Evolutionary conservation across 1,140 invertebrate species (phyloP).

Genomic region (Papilio machaon): DNA sequence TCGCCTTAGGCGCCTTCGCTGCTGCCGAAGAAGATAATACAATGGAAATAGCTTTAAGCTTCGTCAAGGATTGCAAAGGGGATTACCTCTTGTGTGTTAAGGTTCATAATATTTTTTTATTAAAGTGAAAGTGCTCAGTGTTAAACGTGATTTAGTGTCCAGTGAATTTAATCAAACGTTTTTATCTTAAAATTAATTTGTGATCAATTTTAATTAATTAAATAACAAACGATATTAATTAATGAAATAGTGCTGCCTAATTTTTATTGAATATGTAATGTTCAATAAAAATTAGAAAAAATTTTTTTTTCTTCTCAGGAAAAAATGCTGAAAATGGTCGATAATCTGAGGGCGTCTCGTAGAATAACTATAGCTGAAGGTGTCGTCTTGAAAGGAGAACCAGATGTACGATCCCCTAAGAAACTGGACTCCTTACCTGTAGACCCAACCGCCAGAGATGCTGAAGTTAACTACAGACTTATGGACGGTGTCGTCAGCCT

Average conservation of each 20-base stretch:
- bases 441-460: conserved; percentile 69
- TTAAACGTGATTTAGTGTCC: conserved; percentile 53
- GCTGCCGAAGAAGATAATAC: conserved; percentile 66
- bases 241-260: not conserved
- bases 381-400: conserved; percentile 66
- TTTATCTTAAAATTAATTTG: conserved; percentile 2
- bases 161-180: conserved; percentile 36
- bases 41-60: conserved; percentile 68
- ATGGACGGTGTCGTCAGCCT: conserved; percentile 73
- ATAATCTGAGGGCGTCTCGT: conserved; percentile 67
- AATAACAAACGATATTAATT: not conserved
- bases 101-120: conserved; percentile 69
- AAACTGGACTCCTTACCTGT: conserved; percentile 68
- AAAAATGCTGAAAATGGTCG: conserved; percentile 72
- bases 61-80: conserved; percentile 74
- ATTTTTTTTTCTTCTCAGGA: conserved; percentile 66
- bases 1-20: conserved; percentile 59
- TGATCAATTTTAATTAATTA: conserved; percentile 21
- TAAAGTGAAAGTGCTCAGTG: conserved; percentile 74
- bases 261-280: conserved; percentile 19
- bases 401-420: conserved; percentile 58
- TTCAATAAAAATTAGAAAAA: no score
- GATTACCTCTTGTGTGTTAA: conserved; percentile 76
- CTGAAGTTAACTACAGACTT: conserved; percentile 74
- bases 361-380: conserved; percentile 70